Evolutionary conservation across 2,888 invertebrate genomes (phyloP), one percentile per base, ranked within the genome.

Genomic region (Drosophila infuscata): DNA sequence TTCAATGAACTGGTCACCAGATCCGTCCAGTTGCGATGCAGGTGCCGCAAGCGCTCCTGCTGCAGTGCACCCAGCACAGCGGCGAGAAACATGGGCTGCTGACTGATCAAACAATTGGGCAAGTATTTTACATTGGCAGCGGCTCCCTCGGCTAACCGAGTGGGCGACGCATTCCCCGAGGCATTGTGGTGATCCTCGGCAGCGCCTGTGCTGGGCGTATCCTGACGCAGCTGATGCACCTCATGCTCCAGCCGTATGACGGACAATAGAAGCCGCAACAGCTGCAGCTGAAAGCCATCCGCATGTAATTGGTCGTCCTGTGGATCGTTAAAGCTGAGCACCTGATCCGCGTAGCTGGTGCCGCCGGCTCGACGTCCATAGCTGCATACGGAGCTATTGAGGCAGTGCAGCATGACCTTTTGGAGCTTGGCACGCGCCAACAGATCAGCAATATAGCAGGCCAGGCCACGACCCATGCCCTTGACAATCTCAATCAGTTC

Each of bases 21-120:
- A 73, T 96, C 95, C 38, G 97, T 95, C 97, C 97, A 98, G 88
- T 96, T 96, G 76, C 96, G 95, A 92, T 98, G 98, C 76, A 97
- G 92, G 88, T 96, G 95, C 54, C 95, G 94, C 93, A 96, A 94
- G 71, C 95, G 95, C 68, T 95, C 95, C 92, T 96, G 92, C 88
- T 96, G 96, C 64, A 97, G 93, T 6, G 97, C 97, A 86, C 95
- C 96, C 81, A 97, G 94, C 58, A 97, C 95, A 35, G 97, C 96
- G 29, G 96, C 95, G 36, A 97, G 93, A 91, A 98, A 97, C 95
- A 97, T 96, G 35, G 96, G 96, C 91, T 98, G 97, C 90, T 97
- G 96, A 43, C 96, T 96, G 70, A 96, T 95, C 46, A 95, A 93
- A 68, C 95, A 94, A 48, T 95, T 95, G 29, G 95, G 94, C 57